A percentile compares a stretch with the other conserved stretches of the same genome.
Conservation (phyloP, 2,888 invertebrate species). For the Asteroscopus sphinx region DNA sequence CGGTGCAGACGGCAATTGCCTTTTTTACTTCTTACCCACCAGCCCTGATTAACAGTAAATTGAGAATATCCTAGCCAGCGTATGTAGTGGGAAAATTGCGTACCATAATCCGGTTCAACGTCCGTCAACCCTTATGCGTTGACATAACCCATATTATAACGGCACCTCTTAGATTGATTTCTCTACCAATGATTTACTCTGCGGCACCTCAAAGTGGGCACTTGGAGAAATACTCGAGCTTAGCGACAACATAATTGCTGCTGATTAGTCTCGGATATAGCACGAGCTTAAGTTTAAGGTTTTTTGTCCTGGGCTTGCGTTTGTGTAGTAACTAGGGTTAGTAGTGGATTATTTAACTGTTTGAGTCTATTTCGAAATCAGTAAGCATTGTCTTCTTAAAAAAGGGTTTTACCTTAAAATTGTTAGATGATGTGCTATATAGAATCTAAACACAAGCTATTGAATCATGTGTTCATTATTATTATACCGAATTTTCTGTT, state of each 20-base stretch:
- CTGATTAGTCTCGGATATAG: constrained; percentile 47
- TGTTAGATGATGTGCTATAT: no score
- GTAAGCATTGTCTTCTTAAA: no score
- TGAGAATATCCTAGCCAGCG: constrained; percentile 66
- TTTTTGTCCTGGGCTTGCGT: constrained; percentile 4
- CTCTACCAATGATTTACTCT: constrained; percentile 62
- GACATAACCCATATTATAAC: constrained; percentile 82
- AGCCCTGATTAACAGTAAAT: constrained; percentile 73
- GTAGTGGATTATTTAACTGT: no score
- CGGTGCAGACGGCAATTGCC: not conserved
- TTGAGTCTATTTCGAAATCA: no score
- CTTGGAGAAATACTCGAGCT: constrained; percentile 31
- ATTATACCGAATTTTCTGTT: no score
- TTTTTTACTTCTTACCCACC: constrained; percentile 33
- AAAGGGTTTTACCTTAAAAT: no score
- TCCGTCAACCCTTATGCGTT: constrained; percentile 78
- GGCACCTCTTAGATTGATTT: constrained; percentile 71
- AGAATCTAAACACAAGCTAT: no score
- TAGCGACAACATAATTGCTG: constrained; percentile 48
- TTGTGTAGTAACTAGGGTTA: not conserved
- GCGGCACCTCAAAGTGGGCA: constrained; percentile 48
- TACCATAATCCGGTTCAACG: constrained; percentile 60
- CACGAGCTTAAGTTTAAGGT: constrained; percentile 37
- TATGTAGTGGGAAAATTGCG: constrained; percentile 65
- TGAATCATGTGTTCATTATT: no score